phyloP scores from a whole-genome alignment of 2,797 vertebrate genomes.

The Melanogrammus aeglefinus region DNA sequence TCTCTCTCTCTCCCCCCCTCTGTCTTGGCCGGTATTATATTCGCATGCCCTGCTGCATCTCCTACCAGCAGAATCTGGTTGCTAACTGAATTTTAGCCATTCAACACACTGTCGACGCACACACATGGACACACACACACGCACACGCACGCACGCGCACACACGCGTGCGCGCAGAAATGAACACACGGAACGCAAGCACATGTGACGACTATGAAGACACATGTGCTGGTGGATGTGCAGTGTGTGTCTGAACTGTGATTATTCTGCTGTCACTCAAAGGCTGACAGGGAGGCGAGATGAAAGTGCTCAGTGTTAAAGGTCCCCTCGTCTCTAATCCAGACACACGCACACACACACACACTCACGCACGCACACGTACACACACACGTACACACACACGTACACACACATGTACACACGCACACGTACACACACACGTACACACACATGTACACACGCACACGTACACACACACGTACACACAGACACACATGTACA shows the following conservation, averaged over 20 bases:
- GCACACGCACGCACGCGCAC: constrained; percentile 3
- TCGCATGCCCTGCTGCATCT: constrained; percentile 11
- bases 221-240: constrained; percentile 23
- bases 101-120: constrained; percentile 5
- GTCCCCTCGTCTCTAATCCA: constrained; percentile 55
- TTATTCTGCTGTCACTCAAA: not conserved
- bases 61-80: constrained; percentile 29
- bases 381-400: constrained; percentile 2
- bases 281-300: constrained; percentile 35
- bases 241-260: constrained; percentile 10
- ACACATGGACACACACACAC: constrained; percentile 13
- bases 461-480: not conserved
- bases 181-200: not conserved
- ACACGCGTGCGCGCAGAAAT: not conserved
- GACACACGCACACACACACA: constrained; percentile 26
- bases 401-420: constrained; percentile 7
- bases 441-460: no score
- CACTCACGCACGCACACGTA: not conserved
- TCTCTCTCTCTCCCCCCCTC: constrained; percentile 20
- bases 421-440: no score
- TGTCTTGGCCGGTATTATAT: constrained; percentile 33
- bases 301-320: constrained; percentile 53
- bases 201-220: no score
- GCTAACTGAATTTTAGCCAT: constrained; percentile 50
- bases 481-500: constrained; percentile 12